A percentile compares a stretch with the other conserved stretches of the same genome.
phyloP scores from a whole-genome alignment of 2,113 vertebrate species.

The Semicossyphus pulcher region DNA sequence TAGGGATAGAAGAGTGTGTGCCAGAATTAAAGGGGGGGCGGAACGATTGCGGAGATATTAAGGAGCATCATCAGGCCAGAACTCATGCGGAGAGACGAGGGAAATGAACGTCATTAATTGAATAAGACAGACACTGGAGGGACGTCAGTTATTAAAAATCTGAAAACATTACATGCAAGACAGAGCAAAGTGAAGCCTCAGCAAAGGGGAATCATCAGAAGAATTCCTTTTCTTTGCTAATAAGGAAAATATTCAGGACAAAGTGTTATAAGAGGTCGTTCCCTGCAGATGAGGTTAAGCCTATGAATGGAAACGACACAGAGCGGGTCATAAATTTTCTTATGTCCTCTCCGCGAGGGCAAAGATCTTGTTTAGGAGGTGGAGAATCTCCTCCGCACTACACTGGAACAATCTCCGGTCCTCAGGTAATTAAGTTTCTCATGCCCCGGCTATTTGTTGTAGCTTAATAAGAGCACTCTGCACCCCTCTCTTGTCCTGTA shows the following conservation, averaged over 20 bases:
- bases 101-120: constrained; percentile 69
- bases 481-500: constrained; percentile 45
- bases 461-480: constrained; percentile 60
- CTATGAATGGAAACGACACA: constrained; percentile 30
- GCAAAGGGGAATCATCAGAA: constrained; percentile 7
- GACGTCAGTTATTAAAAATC: constrained; percentile 56
- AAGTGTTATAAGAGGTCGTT: constrained; percentile 14
- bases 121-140: constrained; percentile 51
- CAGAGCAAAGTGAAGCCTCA: background rate
- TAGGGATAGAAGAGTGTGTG: constrained; percentile 21
- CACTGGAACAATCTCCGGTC: constrained; percentile 47
- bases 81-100: constrained; percentile 25
- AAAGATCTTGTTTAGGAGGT: constrained; percentile 47
- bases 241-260: constrained; percentile 2
- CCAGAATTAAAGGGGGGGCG: constrained; percentile 41
- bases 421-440: constrained; percentile 67
- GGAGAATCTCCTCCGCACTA: constrained; percentile 30
- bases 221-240: background rate
- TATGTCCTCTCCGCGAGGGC: constrained; percentile 2
- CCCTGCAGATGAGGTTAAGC: background rate
- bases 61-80: constrained; percentile 51
- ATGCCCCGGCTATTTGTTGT: constrained; percentile 65
- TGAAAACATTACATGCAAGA: constrained; percentile 16
- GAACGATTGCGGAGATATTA: constrained; percentile 64
- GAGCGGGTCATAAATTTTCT: constrained; percentile 4